A percentile compares a stretch with the other conserved stretches of the same genome.
phyloP scores from a whole-genome alignment of 2,888 invertebrate genomes.

The Syritta pipiens region DNA sequence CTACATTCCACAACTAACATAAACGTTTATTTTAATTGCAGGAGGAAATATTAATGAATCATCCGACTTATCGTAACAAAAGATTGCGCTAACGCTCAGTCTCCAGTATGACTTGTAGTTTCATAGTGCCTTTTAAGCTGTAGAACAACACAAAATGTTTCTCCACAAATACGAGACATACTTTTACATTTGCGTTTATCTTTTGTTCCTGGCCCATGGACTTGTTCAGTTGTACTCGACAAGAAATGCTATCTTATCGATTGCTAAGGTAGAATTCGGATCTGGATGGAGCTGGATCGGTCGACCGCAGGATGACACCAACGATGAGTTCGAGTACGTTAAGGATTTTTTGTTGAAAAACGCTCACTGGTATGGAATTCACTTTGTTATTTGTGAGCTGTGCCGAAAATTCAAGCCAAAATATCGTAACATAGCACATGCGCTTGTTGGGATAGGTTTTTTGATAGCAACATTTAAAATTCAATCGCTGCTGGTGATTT shows the following conservation, averaged over 20 bases:
- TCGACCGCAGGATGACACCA: constrained; percentile 75
- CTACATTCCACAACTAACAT: not conserved
- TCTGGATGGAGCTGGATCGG: constrained; percentile 75
- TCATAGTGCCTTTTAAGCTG: not conserved
- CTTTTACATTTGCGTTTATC: constrained; percentile 75
- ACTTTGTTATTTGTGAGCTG: constrained; percentile 71
- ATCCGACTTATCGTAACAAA: constrained; percentile 11
- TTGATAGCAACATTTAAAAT: constrained; percentile 70
- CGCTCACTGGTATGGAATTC: constrained; percentile 76
- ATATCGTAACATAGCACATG: constrained; percentile 71
- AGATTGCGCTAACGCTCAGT: not conserved
- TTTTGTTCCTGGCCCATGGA: constrained; percentile 75
- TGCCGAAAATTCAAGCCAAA: constrained; percentile 68
- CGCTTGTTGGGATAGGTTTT: constrained; percentile 72
- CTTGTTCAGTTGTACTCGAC: constrained; percentile 73
- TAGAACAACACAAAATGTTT: constrained; percentile 19
- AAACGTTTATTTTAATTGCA: not conserved
- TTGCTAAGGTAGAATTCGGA: constrained; percentile 72
- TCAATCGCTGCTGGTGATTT: constrained; percentile 70
- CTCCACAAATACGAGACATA: constrained; percentile 72
- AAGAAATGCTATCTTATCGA: constrained; percentile 72
- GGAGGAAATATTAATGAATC: constrained; percentile 31
- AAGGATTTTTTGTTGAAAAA: constrained; percentile 73
- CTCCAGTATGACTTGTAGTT: not conserved
- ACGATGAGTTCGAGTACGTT: constrained; percentile 77